Evolutionary conservation across 2,113 vertebrate species (phyloP), one percentile per base, ranked within the genome.

Genomic region (Heliornis fulica): DNA sequence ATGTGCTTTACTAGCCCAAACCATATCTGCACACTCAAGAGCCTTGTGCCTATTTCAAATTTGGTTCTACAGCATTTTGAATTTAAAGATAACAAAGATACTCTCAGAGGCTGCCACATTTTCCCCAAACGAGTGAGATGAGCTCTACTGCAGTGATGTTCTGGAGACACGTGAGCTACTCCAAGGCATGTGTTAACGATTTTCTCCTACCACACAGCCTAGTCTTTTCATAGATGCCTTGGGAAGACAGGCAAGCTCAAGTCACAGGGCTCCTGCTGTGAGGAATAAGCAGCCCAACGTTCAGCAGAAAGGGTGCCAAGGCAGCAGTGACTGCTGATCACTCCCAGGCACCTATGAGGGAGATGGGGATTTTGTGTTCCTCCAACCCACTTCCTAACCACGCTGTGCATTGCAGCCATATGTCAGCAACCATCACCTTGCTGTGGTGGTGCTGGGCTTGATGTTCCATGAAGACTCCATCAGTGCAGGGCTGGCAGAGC

Each of bases 381-480:
- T 88, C 74, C n/a, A 75, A 68, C 83, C 87, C 92, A 56, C 86
- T 83, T 79, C 83, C 93, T 78, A 87, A 92, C 21, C 75, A 29
- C 3, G 1, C 10, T 28, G 51, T 20, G 80, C 25, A 3, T 1
- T 23, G 20, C 83, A 71, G 90, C 57, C 34, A 20, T 22, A 1
- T 0, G 15, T 4, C 69, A 79, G 81, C 43, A 19, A 29, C 50
- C 41, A 11, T 4, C 4, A 1, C 68, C 57, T 51, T 3, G 40
- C 9, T n/a, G n/a, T n/a, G n/a, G n/a, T n/a, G n/a, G n/a, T n/a
- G 9, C 43, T 59, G 74, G 69, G 69, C 57, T 71, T 6, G 41
- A 45, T 0, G 9, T 41, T 79, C 43, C 32, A 61, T 57, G 4
- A 1, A 11, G n/a, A 69, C 69, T 91, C 71, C 36, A 36, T 29